Conservation (phyloP, 2,888 invertebrate species). For the Ametastegia equiseti region DNA sequence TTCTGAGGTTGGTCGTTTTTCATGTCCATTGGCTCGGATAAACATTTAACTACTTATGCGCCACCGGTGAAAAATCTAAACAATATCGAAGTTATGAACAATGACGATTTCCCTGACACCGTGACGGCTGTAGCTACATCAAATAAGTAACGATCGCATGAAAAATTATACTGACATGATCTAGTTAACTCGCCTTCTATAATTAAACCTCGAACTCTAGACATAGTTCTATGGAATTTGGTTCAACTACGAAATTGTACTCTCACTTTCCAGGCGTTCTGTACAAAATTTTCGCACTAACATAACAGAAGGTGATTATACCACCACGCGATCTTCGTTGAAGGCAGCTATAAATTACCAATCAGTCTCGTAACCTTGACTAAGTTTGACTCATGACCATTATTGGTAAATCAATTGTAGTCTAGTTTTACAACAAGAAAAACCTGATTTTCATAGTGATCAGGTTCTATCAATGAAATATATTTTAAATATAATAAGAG, state of each 20-base stretch:
- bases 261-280: constrained; percentile 8
- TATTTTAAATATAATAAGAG: too few relatives aligned
- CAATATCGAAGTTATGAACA: neutral
- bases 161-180: neutral
- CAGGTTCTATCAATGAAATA: too few relatives aligned
- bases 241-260: neutral
- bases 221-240: neutral
- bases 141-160: neutral
- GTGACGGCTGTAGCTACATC: too few relatives aligned
- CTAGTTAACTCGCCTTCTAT: neutral
- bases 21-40: neutral
- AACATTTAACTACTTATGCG: neutral
- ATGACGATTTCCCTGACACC: neutral
- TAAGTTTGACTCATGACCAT: neutral
- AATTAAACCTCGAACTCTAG: neutral
- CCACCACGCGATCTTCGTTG: neutral
- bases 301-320: neutral
- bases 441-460: neutral
- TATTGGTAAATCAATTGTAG: neutral
- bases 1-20: neutral
- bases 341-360: neutral
- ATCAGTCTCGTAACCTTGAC: neutral
- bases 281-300: neutral
- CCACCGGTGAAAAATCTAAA: neutral
- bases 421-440: neutral